Evolutionary conservation across 2,797 vertebrate genomes (phyloP), one percentile per base, ranked within the genome.

Genomic region (Amazona ochrocephala): DNA sequence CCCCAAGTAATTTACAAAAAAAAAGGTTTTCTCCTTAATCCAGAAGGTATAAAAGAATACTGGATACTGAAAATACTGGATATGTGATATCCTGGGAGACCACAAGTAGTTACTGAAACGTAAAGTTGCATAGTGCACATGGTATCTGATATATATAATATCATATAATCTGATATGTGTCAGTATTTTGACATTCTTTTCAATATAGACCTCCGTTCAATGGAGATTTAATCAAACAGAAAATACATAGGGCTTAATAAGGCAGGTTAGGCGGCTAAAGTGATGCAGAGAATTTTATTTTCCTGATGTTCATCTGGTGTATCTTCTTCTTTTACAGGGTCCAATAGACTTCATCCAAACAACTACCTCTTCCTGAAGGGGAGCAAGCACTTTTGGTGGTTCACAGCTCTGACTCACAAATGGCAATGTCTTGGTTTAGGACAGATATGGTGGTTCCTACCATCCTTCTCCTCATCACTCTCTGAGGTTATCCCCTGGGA

Each of bases 251-350:
- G 8, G 16, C 6, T 45, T 70, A 41, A 30, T 51, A 60, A 73
- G 20, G 15, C 22, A 67, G 19, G 47, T 4, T 39, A 70, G 17
- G 6, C 26, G 60, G 87, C 26, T 22, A 60, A 60, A 82, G 6
- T 41, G 26, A 26, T 47, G 34, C 24, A 65, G 10, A 53, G 11
- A 34, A 27, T 71, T 89, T 72, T 1, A 11, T 85, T 85, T 83
- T 48, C 70, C 30, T 78, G 12, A 9, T 50, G 11, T 8, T 66
- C 2, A 0, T 26, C 39, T 54, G 7, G 1, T 2, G 1, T 14
- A 19, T 68, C 15, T 7, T 79, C 26, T 62, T 71, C 51, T 84
- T 85, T 84, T 53, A 41, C 23, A 60, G 6, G 10, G 17, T 78
- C 53, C 17, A 50, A 61, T 4, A 75, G 34, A 39, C 23, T 79